Evolutionary conservation across 2,113 vertebrate species (phyloP).

Genomic region (Calypte anna): DNA sequence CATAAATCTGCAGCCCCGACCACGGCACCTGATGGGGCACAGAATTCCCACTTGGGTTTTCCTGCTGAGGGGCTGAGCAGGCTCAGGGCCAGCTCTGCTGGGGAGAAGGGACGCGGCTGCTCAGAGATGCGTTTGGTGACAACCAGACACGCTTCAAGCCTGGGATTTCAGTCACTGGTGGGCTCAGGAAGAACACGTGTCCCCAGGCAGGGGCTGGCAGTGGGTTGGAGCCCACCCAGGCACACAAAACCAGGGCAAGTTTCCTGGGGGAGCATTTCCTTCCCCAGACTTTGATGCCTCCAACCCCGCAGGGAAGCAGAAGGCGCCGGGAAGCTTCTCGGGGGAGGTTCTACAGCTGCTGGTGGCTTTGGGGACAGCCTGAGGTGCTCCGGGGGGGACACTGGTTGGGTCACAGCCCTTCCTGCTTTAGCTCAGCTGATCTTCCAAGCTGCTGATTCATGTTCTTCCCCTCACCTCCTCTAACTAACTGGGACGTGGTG

Average conservation of each 20-base stretch:
- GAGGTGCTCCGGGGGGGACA: background rate
- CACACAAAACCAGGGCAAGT: fast-evolving
- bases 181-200: background rate
- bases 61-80: background rate
- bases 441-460: background rate
- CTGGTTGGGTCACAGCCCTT: background rate
- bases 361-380: background rate
- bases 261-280: too few relatives aligned
- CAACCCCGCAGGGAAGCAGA: background rate
- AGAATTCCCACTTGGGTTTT: fast-evolving
- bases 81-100: background rate
- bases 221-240: too few relatives aligned
- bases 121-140: fast-evolving
- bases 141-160: fast-evolving
- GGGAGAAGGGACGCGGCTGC: background rate
- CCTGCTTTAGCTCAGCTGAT: background rate
- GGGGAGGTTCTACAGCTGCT: background rate
- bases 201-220: background rate
- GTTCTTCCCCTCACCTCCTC: background rate
- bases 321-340: background rate
- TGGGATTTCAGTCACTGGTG: fast-evolving
- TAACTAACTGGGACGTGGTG: background rate
- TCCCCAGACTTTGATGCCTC: fast-evolving
- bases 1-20: background rate
- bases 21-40: background rate